Base-by-base conservation (phyloP, 2,888 invertebrate species). In the Meiosimyza platycephala region DNA sequence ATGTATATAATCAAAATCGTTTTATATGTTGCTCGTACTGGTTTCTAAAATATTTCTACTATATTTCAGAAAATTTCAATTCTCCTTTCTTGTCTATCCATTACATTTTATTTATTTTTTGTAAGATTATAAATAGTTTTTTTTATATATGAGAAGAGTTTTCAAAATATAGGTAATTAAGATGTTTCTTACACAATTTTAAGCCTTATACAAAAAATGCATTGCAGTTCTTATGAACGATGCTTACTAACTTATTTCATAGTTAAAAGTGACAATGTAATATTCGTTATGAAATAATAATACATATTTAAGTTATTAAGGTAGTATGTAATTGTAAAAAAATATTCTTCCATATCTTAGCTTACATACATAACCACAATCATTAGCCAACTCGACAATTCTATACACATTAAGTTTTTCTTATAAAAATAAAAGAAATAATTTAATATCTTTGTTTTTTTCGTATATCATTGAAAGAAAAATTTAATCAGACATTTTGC, bases 111-210 rank as follows among this genome's bases (percentile, higher is more conserved):
- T 55, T 55, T 22, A 16, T 70, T 72, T 62, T 73, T 22, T 48
- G 51, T 68, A 68, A 59, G 72, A 72, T 67, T 64, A 71, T 70
- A 28, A 73, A 75, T 76, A 74, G 40, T 60, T 74, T 40, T n/a
- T 33, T 28, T 59, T n/a, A 15, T 28, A 28, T 18, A 33, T 2
- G 16, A 64, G 40, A 63, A 55, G 54, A 60, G 66, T 78, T 74
- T 75, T 60, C 68, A 57, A 60, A 57, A 47, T 65, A 48, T 15
- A 47, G 59, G n/a, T 62, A 33, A 60, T 48, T 67, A 60, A 33
- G 18, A 11, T 59, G 48, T 22, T 48, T 48, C 50, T 52, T 64
- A 9, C 28, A n/a, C 16, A 63, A 9, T 71, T 71, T 28, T 76
- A 28, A 51, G n/a, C 47, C 16, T 28, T 62, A 40, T 40, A n/a